Evolutionary conservation across 2,797 vertebrate genomes (phyloP).

Genomic region (Vireo griseus): DNA sequence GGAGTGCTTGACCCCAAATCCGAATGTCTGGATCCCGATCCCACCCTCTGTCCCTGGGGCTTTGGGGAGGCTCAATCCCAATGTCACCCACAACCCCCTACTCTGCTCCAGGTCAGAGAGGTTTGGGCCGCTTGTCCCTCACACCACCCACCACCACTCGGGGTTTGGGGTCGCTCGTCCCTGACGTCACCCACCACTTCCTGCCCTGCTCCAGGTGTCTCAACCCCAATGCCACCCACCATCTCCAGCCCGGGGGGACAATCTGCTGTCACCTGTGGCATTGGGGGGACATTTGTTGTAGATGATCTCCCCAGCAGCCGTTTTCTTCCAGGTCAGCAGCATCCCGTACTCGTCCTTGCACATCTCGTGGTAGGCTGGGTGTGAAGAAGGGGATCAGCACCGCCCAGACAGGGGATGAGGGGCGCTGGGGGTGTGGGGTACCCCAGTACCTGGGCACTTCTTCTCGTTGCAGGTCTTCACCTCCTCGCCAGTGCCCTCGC

Average conservation of each 20-base stretch:
- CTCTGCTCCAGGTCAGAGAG: neutral
- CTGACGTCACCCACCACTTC: neutral
- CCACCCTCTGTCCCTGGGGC: neutral
- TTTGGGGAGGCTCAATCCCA: neutral
- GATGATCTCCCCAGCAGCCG: slow-evolving; percentile 91
- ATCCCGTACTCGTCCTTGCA: slow-evolving; percentile 91
- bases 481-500: slow-evolving; percentile 92
- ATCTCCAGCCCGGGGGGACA: neutral
- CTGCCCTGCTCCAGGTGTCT: too few species aligned
- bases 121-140: neutral
- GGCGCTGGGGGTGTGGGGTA: rapidly evolving
- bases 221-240: too few species aligned
- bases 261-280: slow-evolving; percentile 83
- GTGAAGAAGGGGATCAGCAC: neutral
- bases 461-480: slow-evolving; percentile 95
- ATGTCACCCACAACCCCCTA: neutral
- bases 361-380: slow-evolving; percentile 89
- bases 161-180: rapidly evolving
- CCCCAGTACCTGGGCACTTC: slow-evolving; percentile 92
- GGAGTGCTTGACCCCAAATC: neutral
- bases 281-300: slow-evolving; percentile 98
- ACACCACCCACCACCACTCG: neutral
- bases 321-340: slow-evolving; percentile 93
- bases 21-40: rapidly evolving
- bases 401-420: neutral